These are phyloP conservation scores for Proisotoma minuta DNA, from an alignment of 2,888 invertebrate genomes.

Conservation along the genomic window DNA sequence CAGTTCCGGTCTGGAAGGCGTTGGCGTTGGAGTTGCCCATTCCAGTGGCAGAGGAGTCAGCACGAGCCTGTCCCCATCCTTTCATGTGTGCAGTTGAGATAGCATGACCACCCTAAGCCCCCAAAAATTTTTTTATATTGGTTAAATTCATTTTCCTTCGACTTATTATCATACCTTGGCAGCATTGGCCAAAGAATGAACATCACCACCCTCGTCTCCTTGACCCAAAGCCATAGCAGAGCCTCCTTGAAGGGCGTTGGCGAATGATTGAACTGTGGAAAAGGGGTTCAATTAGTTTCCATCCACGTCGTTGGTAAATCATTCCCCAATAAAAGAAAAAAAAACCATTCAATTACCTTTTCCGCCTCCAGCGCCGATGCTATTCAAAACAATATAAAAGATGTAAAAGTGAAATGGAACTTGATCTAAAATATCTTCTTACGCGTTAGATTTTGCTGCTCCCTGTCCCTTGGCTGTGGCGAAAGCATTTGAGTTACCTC, in stretches of 20 bases:
- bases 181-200: background rate
- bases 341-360: no score
- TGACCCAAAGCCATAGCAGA: background rate
- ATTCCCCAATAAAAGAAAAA: no score
- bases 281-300: no score
- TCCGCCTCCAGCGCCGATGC: background rate
- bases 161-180: no score
- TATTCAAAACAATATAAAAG: no score
- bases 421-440: no score
- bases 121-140: no score
- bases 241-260: slow-evolving; percentile 3
- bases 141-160: no score
- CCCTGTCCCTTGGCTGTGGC: slow-evolving; percentile 1
- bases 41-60: background rate
- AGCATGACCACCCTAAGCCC: background rate
- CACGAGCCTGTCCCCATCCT: background rate
- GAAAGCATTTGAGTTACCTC: slow-evolving; percentile 1
- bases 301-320: no score
- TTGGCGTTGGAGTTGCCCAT: background rate
- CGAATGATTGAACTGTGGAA: slow-evolving; percentile 1
- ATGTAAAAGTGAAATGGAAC: no score
- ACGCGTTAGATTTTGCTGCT: background rate
- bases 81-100: background rate
- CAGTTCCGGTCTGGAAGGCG: background rate
- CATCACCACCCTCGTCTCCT: background rate